A percentile compares a stretch with the other conserved stretches of the same genome.
These are phyloP conservation scores for Tapera naevia DNA, from an alignment of 2,797 vertebrate genomes.

Conservation along the genomic window DNA sequence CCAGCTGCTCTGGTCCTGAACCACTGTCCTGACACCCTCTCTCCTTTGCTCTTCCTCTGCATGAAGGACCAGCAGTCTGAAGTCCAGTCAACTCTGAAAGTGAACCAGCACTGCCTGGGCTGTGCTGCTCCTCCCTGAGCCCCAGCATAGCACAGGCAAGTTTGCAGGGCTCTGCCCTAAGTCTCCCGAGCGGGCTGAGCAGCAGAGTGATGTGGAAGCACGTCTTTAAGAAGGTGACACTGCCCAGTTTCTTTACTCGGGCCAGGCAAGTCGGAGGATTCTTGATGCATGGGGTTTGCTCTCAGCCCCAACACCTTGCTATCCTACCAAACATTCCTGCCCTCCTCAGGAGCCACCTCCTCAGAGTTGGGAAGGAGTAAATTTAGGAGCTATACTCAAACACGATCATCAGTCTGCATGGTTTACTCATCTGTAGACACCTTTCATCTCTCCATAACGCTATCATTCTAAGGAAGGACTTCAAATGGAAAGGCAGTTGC, in stretches of 20 bases:
- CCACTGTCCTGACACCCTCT: neutral
- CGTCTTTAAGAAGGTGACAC: neutral
- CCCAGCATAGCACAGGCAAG: neutral
- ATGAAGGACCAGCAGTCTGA: fast-evolving
- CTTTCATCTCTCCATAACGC: neutral
- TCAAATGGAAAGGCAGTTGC: constrained; percentile 39
- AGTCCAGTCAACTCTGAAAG: neutral
- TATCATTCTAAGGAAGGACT: constrained; percentile 50
- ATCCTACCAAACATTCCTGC: neutral
- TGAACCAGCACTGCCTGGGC: neutral
- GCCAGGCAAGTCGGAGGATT: neutral
- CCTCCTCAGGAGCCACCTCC: neutral
- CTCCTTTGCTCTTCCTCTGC: neutral
- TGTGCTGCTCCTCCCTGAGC: neutral
- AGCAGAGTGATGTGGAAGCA: neutral
- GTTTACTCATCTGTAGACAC: neutral
- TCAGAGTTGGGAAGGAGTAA: neutral
- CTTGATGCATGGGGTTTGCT: neutral
- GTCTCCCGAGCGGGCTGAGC: neutral
- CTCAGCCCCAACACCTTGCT: fast-evolving
- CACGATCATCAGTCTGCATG: neutral
- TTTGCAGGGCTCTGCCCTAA: neutral
- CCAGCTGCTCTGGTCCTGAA: neutral
- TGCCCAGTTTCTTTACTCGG: neutral
- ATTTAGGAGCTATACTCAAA: constrained; percentile 9